phyloP scores from a whole-genome alignment of 1,140 invertebrate genomes.

The Bombus haemorrhoidalis region DNA sequence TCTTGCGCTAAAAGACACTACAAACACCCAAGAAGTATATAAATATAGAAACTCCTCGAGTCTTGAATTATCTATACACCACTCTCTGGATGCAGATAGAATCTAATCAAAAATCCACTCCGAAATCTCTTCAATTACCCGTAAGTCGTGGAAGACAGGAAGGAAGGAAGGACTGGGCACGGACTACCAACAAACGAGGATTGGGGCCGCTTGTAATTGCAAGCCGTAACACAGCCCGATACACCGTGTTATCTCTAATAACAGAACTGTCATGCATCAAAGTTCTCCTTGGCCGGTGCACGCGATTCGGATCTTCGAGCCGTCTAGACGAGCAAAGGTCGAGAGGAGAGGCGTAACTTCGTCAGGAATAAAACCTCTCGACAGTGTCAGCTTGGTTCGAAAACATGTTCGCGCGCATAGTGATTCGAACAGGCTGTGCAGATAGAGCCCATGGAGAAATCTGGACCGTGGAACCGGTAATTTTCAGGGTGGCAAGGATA shows the following conservation, averaged over 20 bases:
- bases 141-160: constrained; percentile 11
- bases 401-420: too few species aligned
- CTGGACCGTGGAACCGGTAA: constrained; percentile 52
- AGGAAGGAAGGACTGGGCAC: constrained; percentile 31
- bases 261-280: constrained; percentile 67
- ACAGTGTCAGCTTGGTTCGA: constrained; percentile 15
- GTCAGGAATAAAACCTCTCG: constrained; percentile 28
- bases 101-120: constrained; percentile 36
- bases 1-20: too few species aligned
- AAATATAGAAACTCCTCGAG: neutral
- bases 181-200: constrained; percentile 50
- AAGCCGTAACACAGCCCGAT: constrained; percentile 37
- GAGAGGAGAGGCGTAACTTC: constrained; percentile 7
- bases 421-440: neutral
- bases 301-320: constrained; percentile 58
- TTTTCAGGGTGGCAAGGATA: constrained; percentile 64
- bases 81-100: neutral
- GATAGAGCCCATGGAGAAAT: constrained; percentile 4
- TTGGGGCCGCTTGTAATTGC: constrained; percentile 57
- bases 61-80: neutral
- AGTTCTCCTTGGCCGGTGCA: constrained; percentile 47
- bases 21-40: neutral
- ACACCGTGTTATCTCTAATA: constrained; percentile 64
- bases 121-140: constrained; percentile 59
- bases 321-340: neutral